phyloP scores from a whole-genome alignment of 2,888 invertebrate species.

The Diachrysia chrysitis region DNA sequence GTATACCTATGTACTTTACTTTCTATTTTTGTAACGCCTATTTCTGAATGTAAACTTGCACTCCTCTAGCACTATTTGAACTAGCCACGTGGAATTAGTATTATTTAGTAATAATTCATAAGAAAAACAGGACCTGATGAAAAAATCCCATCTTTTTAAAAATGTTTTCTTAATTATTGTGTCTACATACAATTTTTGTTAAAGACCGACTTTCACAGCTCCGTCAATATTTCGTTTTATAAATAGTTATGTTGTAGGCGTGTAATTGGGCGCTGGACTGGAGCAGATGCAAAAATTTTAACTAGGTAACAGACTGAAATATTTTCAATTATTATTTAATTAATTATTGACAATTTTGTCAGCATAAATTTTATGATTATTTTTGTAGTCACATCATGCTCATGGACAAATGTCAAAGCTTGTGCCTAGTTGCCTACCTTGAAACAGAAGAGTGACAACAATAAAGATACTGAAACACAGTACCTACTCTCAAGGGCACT shows the following conservation, averaged over 20 bases:
- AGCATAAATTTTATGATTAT: neutral
- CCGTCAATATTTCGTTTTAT: conserved; percentile 30
- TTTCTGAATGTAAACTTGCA: conserved; percentile 1
- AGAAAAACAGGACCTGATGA: too few relatives aligned
- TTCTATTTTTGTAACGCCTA: conserved; percentile 4
- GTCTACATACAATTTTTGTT: neutral
- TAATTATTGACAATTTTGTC: too few relatives aligned
- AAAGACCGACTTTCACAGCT: conserved; percentile 8
- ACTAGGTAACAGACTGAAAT: neutral
- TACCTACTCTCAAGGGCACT: neutral
- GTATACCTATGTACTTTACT: neutral
- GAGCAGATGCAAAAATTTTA: conserved; percentile 36
- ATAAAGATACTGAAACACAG: neutral
- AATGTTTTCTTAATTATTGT: neutral
- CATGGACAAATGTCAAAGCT: neutral
- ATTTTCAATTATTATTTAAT: too few relatives aligned
- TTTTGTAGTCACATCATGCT: neutral
- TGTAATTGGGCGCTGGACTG: conserved; percentile 13
- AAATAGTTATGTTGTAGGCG: conserved; percentile 49
- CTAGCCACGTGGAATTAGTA: neutral
- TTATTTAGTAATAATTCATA: too few relatives aligned
- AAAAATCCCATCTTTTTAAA: neutral
- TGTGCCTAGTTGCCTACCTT: neutral
- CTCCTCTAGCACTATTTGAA: neutral
- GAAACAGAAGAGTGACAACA: conserved; percentile 3